These are phyloP conservation scores for Neuroscelio doddi DNA, from an alignment of 2,888 invertebrate species.

Conservation along the genomic window DNA sequence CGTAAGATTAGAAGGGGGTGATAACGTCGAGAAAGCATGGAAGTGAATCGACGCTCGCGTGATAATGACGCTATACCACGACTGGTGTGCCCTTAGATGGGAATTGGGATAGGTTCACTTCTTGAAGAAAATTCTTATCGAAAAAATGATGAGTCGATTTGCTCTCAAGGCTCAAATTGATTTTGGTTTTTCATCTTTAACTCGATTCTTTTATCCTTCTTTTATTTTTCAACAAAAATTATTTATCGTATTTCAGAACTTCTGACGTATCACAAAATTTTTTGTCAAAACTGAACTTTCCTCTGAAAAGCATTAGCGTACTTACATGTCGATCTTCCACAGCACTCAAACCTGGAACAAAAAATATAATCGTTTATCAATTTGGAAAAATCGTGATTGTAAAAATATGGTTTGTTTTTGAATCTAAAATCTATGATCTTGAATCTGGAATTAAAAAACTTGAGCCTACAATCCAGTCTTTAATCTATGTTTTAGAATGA, in stretches of 20 bases:
- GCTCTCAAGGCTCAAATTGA: neutral
- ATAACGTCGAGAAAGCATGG: slow-evolving; percentile 41
- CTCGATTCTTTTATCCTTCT: neutral
- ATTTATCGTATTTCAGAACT: neutral
- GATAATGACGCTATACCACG: slow-evolving; percentile 52
- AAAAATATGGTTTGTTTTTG: no score
- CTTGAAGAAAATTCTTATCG: slow-evolving; percentile 8
- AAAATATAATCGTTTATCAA: no score
- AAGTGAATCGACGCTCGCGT: slow-evolving; percentile 52
- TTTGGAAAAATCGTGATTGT: no score
- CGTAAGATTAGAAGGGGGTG: slow-evolving; percentile 51
- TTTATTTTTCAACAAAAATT: no score
- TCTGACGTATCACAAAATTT: neutral
- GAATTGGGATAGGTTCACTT: slow-evolving; percentile 5
- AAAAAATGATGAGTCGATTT: neutral
- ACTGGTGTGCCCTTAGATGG: neutral
- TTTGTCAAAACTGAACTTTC: neutral
- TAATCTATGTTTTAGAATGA: no score
- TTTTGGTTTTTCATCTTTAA: slow-evolving; percentile 11
- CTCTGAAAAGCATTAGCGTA: slow-evolving; percentile 52
- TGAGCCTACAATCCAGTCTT: no score
- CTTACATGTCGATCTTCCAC: slow-evolving; percentile 80
- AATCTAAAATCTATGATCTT: no score
- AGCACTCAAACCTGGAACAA: slow-evolving; percentile 76
- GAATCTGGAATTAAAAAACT: neutral